Conservation (phyloP, 1,140 invertebrate species). For the Rhagoletis pomonella region DNA sequence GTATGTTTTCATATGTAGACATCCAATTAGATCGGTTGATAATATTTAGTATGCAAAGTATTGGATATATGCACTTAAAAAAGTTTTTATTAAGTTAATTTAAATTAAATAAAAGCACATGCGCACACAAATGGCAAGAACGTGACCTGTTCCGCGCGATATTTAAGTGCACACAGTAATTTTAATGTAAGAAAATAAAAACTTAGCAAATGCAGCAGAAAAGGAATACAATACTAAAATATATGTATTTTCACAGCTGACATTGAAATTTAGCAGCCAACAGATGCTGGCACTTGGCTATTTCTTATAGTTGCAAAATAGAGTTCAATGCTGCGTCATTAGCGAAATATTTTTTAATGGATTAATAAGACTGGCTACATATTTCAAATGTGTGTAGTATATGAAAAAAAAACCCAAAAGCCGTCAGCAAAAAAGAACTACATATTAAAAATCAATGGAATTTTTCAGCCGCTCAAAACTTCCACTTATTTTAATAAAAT, state of each 20-base stretch:
- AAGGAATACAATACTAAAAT: not conserved
- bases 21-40: not conserved
- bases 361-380: too few relatives aligned
- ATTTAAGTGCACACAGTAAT: not conserved
- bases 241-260: not conserved
- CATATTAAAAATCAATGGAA: too few relatives aligned
- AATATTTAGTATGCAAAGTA: not conserved
- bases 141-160: slow-evolving; percentile 16
- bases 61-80: not conserved
- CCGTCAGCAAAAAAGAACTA: too few relatives aligned
- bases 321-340: too few relatives aligned
- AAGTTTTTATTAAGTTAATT: slow-evolving; percentile 1
- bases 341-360: too few relatives aligned
- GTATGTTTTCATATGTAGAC: too few relatives aligned
- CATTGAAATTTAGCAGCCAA: slow-evolving; percentile 14
- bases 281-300: too few relatives aligned
- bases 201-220: not conserved
- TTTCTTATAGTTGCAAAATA: too few relatives aligned
- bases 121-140: slow-evolving; percentile 28
- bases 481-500: too few relatives aligned
- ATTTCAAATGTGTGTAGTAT: too few relatives aligned
- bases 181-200: not conserved
- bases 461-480: too few relatives aligned
- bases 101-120: slow-evolving; percentile 27
- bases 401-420: too few relatives aligned